Evolutionary conservation across 2,113 vertebrate genomes (phyloP).

Genomic region (Channa maculata): DNA sequence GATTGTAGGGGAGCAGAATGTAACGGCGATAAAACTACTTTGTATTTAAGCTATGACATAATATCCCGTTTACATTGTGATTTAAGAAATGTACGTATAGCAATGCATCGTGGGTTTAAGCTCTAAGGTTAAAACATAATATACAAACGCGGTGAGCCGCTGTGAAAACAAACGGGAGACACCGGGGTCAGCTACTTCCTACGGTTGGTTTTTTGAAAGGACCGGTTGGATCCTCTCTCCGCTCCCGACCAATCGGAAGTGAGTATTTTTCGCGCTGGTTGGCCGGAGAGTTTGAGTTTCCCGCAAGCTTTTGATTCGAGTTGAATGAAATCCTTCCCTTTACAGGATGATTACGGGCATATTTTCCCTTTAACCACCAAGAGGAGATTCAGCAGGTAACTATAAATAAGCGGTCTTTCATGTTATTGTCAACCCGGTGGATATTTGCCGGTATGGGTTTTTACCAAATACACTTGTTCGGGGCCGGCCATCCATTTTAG

Average conservation of each 20-base stretch:
- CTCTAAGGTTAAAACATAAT: fast-evolving
- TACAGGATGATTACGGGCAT: constrained; percentile 69
- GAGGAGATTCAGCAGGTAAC: constrained; percentile 68
- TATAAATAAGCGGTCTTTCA: background rate
- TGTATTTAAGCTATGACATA: no score
- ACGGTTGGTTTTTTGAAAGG: constrained; percentile 87
- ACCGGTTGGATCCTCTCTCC: constrained; percentile 83
- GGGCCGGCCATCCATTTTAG: constrained; percentile 73
- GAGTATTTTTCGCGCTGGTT: constrained; percentile 96
- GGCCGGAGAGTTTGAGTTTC: constrained; percentile 84
- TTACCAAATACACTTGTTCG: constrained; percentile 31
- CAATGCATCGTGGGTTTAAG: no score
- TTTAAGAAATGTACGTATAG: no score
- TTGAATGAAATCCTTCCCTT: constrained; percentile 76
- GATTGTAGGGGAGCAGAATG: no score
- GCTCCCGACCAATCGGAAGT: constrained; percentile 89
- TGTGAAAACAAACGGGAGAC: constrained; percentile 15
- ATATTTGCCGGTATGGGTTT: background rate
- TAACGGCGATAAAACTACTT: no score
- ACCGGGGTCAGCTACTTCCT: constrained; percentile 52
- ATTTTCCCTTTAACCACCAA: constrained; percentile 54
- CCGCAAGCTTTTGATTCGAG: constrained; percentile 80
- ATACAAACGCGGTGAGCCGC: background rate
- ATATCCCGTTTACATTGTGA: no score
- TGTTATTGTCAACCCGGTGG: constrained; percentile 3